phyloP scores from a whole-genome alignment of 2,888 invertebrate genomes.

The Mallateleia sp. region DNA sequence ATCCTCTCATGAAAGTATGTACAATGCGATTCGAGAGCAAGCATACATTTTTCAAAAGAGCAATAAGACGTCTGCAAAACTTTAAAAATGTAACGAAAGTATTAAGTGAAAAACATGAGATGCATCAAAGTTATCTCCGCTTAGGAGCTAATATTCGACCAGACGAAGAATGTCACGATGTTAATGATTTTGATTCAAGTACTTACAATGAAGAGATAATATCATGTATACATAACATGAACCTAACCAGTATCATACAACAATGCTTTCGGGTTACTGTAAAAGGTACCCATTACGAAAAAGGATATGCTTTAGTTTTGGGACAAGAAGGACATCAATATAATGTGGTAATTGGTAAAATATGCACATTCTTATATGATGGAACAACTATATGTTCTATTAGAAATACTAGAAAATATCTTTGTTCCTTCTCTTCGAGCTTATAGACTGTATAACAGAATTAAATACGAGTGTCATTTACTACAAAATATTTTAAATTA shows the following conservation, averaged over 20 bases:
- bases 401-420: conserved; percentile 64
- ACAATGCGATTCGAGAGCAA: conserved; percentile 81
- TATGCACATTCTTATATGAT: conserved; percentile 45
- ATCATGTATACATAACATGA: background rate
- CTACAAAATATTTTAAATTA: background rate
- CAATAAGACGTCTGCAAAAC: conserved; percentile 35
- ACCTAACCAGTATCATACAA: conserved; percentile 17
- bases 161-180: conserved; percentile 29
- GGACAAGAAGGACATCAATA: conserved; percentile 42
- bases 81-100: conserved; percentile 34
- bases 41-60: conserved; percentile 80
- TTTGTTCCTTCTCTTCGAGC: conserved; percentile 54
- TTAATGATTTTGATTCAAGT: conserved; percentile 18
- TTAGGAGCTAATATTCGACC: conserved; percentile 39
- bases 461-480: background rate
- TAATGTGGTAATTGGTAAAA: conserved; percentile 57
- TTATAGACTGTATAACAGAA: conserved; percentile 34
- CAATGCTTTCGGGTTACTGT: conserved; percentile 45
- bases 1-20: conserved; percentile 77
- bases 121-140: conserved; percentile 48
- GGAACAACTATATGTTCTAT: conserved; percentile 41
- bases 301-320: conserved; percentile 25
- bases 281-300: conserved; percentile 32
- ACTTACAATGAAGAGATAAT: conserved; percentile 34
- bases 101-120: conserved; percentile 41